These are phyloP conservation scores for Cynoglossus semilaevis DNA, from an alignment of 2,113 vertebrate genomes.

Conservation along the genomic window DNA sequence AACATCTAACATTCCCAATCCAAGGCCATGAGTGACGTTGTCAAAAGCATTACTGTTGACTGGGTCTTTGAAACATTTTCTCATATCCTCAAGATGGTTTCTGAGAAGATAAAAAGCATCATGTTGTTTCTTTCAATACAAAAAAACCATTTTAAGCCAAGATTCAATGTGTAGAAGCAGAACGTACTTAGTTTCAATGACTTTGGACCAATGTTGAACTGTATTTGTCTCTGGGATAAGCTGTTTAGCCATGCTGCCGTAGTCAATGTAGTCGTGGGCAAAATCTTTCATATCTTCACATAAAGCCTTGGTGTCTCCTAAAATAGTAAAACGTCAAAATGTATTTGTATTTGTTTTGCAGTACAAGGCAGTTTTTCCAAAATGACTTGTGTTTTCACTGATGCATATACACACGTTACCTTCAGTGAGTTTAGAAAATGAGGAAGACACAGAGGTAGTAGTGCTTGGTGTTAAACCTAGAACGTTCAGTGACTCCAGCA, in stretches of 20 bases:
- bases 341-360: background rate
- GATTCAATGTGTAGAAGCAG: background rate
- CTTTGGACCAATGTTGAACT: slow-evolving; percentile 83
- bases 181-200: slow-evolving; percentile 78
- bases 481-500: slow-evolving; percentile 73
- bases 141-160: background rate
- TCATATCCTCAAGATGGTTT: slow-evolving; percentile 79
- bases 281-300: slow-evolving; percentile 80
- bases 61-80: slow-evolving; percentile 74
- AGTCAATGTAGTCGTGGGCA: slow-evolving; percentile 77
- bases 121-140: background rate
- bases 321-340: slow-evolving; percentile 15
- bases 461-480: slow-evolving; percentile 79
- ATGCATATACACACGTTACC: slow-evolving; percentile 50
- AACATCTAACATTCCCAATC: slow-evolving; percentile 75
- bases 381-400: background rate
- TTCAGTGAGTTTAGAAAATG: slow-evolving; percentile 81
- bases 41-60: slow-evolving; percentile 70
- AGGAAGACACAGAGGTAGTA: slow-evolving; percentile 79
- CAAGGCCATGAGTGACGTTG: slow-evolving; percentile 76
- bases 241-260: slow-evolving; percentile 77
- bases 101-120: slow-evolving; percentile 37
- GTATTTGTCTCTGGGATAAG: slow-evolving; percentile 77
- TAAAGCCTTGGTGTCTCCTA: slow-evolving; percentile 76
- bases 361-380: background rate